Conservation (phyloP, 2,888 invertebrate species). For the Tenthredo scrophulariae region DNA sequence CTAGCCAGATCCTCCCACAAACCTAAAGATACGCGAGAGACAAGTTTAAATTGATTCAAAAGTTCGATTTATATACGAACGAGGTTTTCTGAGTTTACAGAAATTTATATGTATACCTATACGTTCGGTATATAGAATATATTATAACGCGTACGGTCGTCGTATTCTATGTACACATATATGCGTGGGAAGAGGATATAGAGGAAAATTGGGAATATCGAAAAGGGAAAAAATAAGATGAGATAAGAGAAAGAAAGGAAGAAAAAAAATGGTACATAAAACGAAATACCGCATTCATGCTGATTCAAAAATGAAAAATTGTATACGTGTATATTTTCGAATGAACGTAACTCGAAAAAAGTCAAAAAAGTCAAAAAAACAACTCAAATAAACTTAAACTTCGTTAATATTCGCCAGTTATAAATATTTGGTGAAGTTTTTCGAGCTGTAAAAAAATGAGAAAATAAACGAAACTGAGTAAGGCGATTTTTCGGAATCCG, state of each 20-base stretch:
- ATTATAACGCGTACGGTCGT: background rate
- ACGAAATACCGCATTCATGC: background rate
- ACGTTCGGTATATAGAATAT: background rate
- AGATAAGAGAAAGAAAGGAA: background rate
- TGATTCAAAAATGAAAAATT: background rate
- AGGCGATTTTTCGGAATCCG: background rate
- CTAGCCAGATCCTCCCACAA: background rate
- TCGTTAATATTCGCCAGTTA: background rate
- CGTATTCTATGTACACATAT: background rate
- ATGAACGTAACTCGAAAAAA: background rate
- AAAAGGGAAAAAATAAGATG: background rate
- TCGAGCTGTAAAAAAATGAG: background rate
- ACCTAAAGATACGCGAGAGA: background rate
- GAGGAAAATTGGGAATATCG: background rate
- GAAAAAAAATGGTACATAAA: background rate
- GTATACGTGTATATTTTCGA: background rate
- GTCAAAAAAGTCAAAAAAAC: background rate
- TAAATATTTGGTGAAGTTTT: background rate
- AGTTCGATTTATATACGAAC: background rate
- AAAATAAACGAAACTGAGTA: background rate
- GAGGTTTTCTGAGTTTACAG: background rate
- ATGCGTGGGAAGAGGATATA: background rate
- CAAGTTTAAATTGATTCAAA: constrained; percentile 26
- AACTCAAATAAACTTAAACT: background rate
- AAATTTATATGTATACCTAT: background rate